Percentiles rank a stretch among this genome's conserved stretches.
Evolutionary conservation across 2,797 vertebrate species (phyloP).

Genomic region (Sebastes cheni): DNA sequence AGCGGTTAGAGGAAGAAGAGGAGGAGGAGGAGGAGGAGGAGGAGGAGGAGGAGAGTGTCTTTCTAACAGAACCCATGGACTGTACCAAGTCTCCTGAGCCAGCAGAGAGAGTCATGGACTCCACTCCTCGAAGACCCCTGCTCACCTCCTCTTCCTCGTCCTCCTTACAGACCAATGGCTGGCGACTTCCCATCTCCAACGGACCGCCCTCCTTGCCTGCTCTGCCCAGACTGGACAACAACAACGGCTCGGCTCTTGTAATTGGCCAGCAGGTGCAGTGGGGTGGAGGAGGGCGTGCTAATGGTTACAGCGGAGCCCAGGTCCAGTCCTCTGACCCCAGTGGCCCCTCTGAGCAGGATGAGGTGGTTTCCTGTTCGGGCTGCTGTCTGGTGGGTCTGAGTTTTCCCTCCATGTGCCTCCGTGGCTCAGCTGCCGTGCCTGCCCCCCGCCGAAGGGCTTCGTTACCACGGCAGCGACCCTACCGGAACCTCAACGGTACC

Average conservation of each 20-base stretch:
- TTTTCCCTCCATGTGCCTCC: constrained; percentile 89
- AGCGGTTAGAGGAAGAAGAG: constrained; percentile 69
- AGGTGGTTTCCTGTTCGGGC: constrained; percentile 88
- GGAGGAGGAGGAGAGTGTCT: constrained; percentile 48
- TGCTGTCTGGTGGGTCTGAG: constrained; percentile 89
- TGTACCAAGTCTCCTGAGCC: constrained; percentile 82
- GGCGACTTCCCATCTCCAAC: constrained; percentile 73
- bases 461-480: constrained; percentile 66
- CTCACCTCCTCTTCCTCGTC: constrained; percentile 63
- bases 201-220: constrained; percentile 74
- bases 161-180: constrained; percentile 69
- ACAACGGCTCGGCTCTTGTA: constrained; percentile 79
- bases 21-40: constrained; percentile 15
- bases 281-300: constrained; percentile 67
- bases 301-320: constrained; percentile 70
- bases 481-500: constrained; percentile 89
- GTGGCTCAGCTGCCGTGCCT: constrained; percentile 70
- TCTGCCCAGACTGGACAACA: constrained; percentile 80
- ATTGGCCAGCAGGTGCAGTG: constrained; percentile 79
- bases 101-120: constrained; percentile 49
- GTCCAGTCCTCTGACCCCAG: constrained; percentile 36
- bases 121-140: constrained; percentile 29
- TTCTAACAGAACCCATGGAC: constrained; percentile 82
- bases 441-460: constrained; percentile 53
- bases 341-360: constrained; percentile 82